These are phyloP conservation scores for Bombus waltoni DNA, from an alignment of 1,140 invertebrate genomes.

Conservation along the genomic window DNA sequence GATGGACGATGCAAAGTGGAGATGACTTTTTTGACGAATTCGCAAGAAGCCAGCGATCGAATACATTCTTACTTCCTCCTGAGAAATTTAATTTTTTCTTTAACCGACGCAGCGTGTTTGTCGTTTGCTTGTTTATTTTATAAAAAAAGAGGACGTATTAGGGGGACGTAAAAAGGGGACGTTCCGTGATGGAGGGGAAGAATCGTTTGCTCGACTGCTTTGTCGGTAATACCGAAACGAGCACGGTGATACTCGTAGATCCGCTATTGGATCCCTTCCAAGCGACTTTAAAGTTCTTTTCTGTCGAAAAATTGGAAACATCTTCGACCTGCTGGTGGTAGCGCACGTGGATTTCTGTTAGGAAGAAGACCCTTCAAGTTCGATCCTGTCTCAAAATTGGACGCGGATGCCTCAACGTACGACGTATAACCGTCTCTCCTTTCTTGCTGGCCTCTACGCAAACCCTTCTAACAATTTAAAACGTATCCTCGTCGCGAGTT, in stretches of 20 bases:
- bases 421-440: too few species aligned
- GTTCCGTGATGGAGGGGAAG: slow-evolving; percentile 33
- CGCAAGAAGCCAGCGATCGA: too few species aligned
- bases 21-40: too few species aligned
- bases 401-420: slow-evolving; percentile 21
- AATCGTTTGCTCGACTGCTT: slow-evolving; percentile 61
- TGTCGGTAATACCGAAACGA: slow-evolving; percentile 56
- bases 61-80: too few species aligned
- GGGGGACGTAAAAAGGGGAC: background rate
- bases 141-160: background rate
- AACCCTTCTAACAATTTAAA: slow-evolving; percentile 43
- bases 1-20: too few species aligned
- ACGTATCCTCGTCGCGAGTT: slow-evolving; percentile 38
- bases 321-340: slow-evolving; percentile 13
- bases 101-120: slow-evolving; percentile 5
- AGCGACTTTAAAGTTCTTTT: slow-evolving; percentile 60
- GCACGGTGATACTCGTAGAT: slow-evolving; percentile 27
- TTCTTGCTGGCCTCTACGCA: background rate
- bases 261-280: slow-evolving; percentile 50
- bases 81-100: slow-evolving; percentile 58
- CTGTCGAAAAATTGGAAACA: slow-evolving; percentile 60
- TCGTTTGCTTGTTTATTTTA: slow-evolving; percentile 32
- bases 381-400: slow-evolving; percentile 39
- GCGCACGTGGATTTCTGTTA: slow-evolving; percentile 27
- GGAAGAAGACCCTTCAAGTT: slow-evolving; percentile 9